These are phyloP conservation scores for Sycophila sp. DNA, from an alignment of 1,140 invertebrate species.

Conservation along the genomic window DNA sequence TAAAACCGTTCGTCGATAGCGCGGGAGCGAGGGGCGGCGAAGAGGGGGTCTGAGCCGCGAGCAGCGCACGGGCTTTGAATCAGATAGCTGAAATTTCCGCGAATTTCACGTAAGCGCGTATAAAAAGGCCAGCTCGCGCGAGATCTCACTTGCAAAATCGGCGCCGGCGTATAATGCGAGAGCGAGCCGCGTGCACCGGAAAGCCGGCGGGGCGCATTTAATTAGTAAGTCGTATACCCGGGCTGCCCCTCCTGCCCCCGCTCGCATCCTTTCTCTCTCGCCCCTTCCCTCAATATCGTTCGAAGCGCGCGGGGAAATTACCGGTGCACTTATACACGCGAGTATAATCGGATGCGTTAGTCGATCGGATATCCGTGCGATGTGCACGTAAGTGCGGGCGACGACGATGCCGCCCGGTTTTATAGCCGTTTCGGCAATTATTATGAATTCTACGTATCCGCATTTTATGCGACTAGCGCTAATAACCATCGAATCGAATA, in stretches of 20 bases:
- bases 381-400: neutral
- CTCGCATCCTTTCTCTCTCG: neutral
- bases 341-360: constrained; percentile 12
- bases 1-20: no score
- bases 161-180: neutral
- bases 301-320: neutral
- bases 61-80: neutral
- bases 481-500: no score
- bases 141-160: constrained; percentile 24
- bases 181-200: constrained; percentile 12
- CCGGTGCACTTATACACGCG: neutral
- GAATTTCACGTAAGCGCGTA: no score
- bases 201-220: constrained; percentile 33
- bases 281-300: neutral
- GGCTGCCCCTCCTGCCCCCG: neutral
- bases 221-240: constrained; percentile 20
- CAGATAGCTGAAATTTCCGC: no score
- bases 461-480: no score
- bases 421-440: no score
- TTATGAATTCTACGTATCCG: no score
- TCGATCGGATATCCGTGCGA: constrained; percentile 7
- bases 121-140: neutral
- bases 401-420: no score
- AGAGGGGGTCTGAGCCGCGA: no score
- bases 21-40: neutral